phyloP scores from a whole-genome alignment of 2,113 vertebrate species.

The Atherinomorus stipes region DNA sequence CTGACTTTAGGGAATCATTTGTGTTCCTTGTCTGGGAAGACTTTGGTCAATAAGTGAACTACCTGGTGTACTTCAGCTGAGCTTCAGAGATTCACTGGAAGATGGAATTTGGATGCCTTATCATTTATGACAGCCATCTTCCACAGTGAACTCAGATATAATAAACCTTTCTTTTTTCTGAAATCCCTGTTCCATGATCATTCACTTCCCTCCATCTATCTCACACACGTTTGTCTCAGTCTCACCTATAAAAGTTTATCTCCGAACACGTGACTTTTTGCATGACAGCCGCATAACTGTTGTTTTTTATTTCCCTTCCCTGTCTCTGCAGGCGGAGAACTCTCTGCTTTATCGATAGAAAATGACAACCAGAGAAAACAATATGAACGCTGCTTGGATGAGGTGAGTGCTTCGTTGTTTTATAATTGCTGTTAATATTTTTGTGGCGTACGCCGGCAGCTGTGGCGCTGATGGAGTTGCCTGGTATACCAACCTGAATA shows the following conservation, averaged over 20 bases:
- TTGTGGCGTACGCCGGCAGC: too few species aligned
- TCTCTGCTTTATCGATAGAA: constrained; percentile 90
- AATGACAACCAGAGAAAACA: constrained; percentile 95
- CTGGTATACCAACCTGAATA: too few species aligned
- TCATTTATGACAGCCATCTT: too few species aligned
- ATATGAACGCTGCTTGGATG: constrained; percentile 93
- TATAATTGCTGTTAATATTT: too few species aligned
- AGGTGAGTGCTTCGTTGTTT: constrained; percentile 81
- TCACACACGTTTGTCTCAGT: too few species aligned
- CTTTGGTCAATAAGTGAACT: constrained; percentile 63
- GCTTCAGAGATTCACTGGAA: constrained; percentile 8
- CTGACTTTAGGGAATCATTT: constrained; percentile 41
- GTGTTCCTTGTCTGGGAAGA: constrained; percentile 12
- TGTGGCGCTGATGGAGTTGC: too few species aligned
- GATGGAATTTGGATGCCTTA: background rate
- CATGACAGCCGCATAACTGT: background rate
- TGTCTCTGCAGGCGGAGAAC: constrained; percentile 87
- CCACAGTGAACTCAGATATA: too few species aligned
- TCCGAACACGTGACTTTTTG: background rate
- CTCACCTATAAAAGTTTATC: too few species aligned
- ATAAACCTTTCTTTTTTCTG: too few species aligned
- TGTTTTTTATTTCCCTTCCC: background rate
- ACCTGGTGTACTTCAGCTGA: constrained; percentile 43
- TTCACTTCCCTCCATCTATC: too few species aligned
- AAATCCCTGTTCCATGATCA: too few species aligned